These are phyloP conservation scores for Cecropterus lyciades DNA, from an alignment of 1,140 invertebrate species.

Conservation along the genomic window DNA sequence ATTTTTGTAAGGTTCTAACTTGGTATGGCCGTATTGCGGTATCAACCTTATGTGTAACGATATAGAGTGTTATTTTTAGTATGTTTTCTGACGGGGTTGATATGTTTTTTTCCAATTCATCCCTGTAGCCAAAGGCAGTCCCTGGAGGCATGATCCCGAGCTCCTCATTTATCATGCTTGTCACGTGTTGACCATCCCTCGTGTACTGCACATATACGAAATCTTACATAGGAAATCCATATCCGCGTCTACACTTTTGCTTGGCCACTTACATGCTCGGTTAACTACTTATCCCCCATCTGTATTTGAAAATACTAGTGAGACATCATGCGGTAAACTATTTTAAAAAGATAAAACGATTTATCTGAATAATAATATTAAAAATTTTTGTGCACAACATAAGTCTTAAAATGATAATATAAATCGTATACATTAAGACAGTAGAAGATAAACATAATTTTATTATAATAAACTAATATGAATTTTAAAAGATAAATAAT, in stretches of 20 bases:
- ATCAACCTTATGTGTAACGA: conserved; percentile 41
- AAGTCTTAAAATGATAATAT: too few species aligned
- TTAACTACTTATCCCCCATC: conserved; percentile 26
- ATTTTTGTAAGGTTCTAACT: conserved; percentile 62
- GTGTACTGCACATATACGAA: conserved; percentile 71
- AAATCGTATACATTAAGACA: too few species aligned
- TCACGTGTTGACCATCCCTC: conserved; percentile 80
- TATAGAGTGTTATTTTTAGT: conserved; percentile 48
- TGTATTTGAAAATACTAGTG: neutral
- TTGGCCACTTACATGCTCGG: conserved; percentile 18
- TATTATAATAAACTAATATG: too few species aligned
- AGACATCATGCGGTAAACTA: neutral
- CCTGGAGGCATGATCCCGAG: conserved; percentile 74
- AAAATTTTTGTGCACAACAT: too few species aligned
- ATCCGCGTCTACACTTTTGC: conserved; percentile 42
- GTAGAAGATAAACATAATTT: too few species aligned
- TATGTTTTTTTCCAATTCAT: conserved; percentile 57
- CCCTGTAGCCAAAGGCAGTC: conserved; percentile 62
- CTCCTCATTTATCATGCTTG: conserved; percentile 77
- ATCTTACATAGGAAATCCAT: conserved; percentile 53
- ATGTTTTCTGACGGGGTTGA: conserved; percentile 38
- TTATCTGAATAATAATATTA: too few species aligned
- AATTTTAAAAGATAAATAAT: too few species aligned
- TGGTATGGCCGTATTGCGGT: conserved; percentile 32
- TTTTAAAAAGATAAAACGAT: too few species aligned